phyloP scores from a whole-genome alignment of 2,888 invertebrate species.

The Erebia epiphron region DNA sequence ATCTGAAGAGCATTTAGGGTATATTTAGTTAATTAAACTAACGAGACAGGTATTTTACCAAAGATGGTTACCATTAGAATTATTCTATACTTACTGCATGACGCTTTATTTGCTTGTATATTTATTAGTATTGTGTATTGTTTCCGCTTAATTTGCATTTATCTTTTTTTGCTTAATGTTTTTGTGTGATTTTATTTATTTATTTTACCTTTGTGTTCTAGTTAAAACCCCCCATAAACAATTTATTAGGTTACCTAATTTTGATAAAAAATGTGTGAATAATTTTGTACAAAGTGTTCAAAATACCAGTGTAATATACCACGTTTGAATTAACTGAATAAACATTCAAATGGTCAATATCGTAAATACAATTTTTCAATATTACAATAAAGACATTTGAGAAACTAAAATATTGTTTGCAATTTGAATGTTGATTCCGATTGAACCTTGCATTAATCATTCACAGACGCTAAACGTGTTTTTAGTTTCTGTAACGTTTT shows the following conservation, averaged over 20 bases:
- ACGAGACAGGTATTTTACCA: constrained; percentile 19
- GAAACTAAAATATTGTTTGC: not conserved
- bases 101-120: constrained; percentile 35
- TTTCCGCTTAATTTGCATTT: constrained; percentile 18
- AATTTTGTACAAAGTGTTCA: constrained; percentile 56
- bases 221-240: constrained; percentile 35
- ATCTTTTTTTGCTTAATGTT: constrained; percentile 16
- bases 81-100: constrained; percentile 23
- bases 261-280: constrained; percentile 39
- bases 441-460: constrained; percentile 73
- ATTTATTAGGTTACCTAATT: constrained; percentile 27
- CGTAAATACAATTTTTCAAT: not conserved
- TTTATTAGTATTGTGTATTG: constrained; percentile 3
- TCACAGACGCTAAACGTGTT: constrained; percentile 67
- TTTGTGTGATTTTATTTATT: constrained; percentile 28
- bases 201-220: constrained; percentile 40
- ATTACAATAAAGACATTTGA: constrained; percentile 29
- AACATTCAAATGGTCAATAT: constrained; percentile 35
- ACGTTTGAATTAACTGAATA: constrained; percentile 46
- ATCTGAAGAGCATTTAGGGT: constrained; percentile 83
- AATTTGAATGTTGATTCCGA: constrained; percentile 64
- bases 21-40: constrained; percentile 61
- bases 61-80: constrained; percentile 43
- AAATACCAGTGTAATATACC: constrained; percentile 68
- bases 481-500: constrained; percentile 70